Percentiles rank a stretch among this genome's conserved stretches.
phyloP scores from a whole-genome alignment of 2,888 invertebrate species.

The Fragum whitleyi region DNA sequence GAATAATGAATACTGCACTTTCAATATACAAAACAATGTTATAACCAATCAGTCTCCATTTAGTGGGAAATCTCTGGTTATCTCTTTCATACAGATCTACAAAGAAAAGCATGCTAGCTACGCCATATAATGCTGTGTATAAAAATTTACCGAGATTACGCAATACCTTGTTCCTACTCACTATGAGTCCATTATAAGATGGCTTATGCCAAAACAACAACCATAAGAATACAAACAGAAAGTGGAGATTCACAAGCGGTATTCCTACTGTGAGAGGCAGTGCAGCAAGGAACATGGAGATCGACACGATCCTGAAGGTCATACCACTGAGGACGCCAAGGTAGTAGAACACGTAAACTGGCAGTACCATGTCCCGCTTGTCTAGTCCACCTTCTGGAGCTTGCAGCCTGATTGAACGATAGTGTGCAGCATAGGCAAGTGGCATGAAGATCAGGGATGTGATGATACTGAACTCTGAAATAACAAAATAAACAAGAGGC shows the following conservation, averaged over 20 bases:
- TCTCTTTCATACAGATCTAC: constrained; percentile 12
- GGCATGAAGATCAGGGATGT: constrained; percentile 14
- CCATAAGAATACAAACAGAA: constrained; percentile 1
- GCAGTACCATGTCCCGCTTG: not conserved
- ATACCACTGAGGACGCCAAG: constrained; percentile 2
- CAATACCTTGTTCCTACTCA: not conserved
- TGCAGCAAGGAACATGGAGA: constrained; percentile 10
- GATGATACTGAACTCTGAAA: constrained; percentile 10
- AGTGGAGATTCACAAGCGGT: constrained; percentile 7
- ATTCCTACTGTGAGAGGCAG: not conserved
- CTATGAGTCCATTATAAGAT: not conserved
- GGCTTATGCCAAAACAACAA: constrained; percentile 5
- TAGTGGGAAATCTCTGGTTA: not conserved
- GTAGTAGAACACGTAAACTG: constrained; percentile 11
- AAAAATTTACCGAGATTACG: not conserved
- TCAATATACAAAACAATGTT: constrained; percentile 15
- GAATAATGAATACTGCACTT: constrained; percentile 2
- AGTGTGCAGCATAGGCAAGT: constrained; percentile 9
- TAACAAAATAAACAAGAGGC: too few species aligned
- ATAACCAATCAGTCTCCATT: not conserved
- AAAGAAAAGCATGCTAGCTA: constrained; percentile 17
- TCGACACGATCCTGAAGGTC: constrained; percentile 17
- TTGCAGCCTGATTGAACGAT: constrained; percentile 1
- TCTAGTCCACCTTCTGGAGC: not conserved
- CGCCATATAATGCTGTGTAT: not conserved